A percentile compares a stretch with the other conserved stretches of the same genome.
Evolutionary conservation across 2,888 invertebrate genomes (phyloP).

Genomic region (Anticlea derivata): DNA sequence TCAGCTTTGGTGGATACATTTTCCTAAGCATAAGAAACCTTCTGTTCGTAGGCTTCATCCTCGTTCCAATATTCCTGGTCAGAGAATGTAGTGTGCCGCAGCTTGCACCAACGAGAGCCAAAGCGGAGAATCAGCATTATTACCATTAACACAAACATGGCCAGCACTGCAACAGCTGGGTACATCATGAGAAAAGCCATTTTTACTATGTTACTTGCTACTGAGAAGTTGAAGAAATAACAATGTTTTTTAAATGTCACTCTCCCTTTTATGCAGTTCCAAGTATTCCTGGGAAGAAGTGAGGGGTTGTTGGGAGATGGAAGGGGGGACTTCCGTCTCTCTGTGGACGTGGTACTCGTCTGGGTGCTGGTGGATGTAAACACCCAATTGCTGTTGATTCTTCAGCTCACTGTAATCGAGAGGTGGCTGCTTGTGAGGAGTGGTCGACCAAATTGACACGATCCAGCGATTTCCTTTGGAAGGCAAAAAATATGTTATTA

Average conservation of each 20-base stretch:
- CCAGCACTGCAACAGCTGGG: slow-evolving; percentile 89
- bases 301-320: slow-evolving; percentile 66
- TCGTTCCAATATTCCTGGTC: slow-evolving; percentile 87
- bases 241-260: slow-evolving; percentile 87
- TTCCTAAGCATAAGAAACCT: slow-evolving; percentile 83
- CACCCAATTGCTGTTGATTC: slow-evolving; percentile 62
- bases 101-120: slow-evolving; percentile 88
- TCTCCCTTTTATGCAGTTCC: slow-evolving; percentile 90
- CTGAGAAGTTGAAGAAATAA: neutral
- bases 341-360: slow-evolving; percentile 56
- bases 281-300: slow-evolving; percentile 81
- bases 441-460: slow-evolving; percentile 92
- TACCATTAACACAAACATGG: slow-evolving; percentile 88
- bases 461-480: slow-evolving; percentile 91
- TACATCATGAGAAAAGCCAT: slow-evolving; percentile 90
- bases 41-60: slow-evolving; percentile 86
- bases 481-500: neutral
- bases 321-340: slow-evolving; percentile 55
- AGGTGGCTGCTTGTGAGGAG: slow-evolving; percentile 92
- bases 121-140: slow-evolving; percentile 90
- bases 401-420: slow-evolving; percentile 91
- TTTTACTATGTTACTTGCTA: slow-evolving; percentile 75
- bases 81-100: slow-evolving; percentile 87
- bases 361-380: slow-evolving; percentile 57
- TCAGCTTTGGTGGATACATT: neutral